Percentiles rank a stretch among this genome's conserved stretches.
These are phyloP conservation scores for Pseudomyrmex pallidus DNA, from an alignment of 1,140 invertebrate genomes.

Conservation along the genomic window DNA sequence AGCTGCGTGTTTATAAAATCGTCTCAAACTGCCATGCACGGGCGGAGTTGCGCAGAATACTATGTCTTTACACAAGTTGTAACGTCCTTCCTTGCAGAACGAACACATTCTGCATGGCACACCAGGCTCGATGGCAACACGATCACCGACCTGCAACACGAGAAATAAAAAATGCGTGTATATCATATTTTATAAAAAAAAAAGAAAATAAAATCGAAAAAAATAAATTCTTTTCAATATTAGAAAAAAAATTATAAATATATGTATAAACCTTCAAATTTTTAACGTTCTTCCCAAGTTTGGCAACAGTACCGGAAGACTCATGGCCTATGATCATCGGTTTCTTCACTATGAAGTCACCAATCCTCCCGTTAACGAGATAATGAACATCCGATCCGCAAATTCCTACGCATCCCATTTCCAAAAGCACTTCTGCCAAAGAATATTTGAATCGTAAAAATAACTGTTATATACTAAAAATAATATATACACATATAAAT, in stretches of 20 bases:
- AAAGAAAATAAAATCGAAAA: too few species aligned
- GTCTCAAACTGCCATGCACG: conserved; percentile 92
- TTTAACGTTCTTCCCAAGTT: conserved; percentile 91
- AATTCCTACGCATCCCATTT: conserved; percentile 96
- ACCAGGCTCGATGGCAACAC: conserved; percentile 97
- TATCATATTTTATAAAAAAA: conserved; percentile 5
- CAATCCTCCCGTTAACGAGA: conserved; percentile 92
- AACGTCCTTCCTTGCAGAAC: conserved; percentile 94
- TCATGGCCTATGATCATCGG: conserved; percentile 97
- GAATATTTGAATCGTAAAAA: conserved; percentile 2
- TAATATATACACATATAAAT: too few species aligned
- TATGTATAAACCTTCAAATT: conserved; percentile 87
- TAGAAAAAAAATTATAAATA: neutral
- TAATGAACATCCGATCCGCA: conserved; percentile 99
- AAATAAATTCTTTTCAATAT: neutral
- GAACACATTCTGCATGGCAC: conserved; percentile 94
- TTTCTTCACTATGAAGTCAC: conserved; percentile 91
- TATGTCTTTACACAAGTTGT: conserved; percentile 95
- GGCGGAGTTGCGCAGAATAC: conserved; percentile 96
- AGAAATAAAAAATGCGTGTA: conserved; percentile 1
- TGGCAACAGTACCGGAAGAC: conserved; percentile 90
- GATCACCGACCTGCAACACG: conserved; percentile 89
- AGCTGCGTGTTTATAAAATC: conserved; percentile 95
- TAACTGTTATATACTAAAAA: too few species aligned
- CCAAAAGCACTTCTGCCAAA: conserved; percentile 92